Percentiles rank a stretch among this genome's conserved stretches.
phyloP scores from a whole-genome alignment of 2,797 vertebrate genomes.

The Poecile montanus region DNA sequence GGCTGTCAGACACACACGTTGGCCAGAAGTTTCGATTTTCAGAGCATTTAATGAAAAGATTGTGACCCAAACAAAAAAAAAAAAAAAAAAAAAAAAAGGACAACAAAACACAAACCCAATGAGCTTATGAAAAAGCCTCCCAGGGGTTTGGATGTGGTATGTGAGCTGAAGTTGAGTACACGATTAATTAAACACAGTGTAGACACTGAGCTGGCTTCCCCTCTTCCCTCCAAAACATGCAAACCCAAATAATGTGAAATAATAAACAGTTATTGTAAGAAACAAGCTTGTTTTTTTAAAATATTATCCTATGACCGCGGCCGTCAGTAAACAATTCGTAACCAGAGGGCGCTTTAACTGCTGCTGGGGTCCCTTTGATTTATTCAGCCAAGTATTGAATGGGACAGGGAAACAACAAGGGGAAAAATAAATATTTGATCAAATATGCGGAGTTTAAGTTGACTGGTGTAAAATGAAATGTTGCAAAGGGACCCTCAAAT shows the following conservation, averaged over 20 bases:
- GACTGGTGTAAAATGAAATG: conserved; percentile 40
- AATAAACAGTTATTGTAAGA: conserved; percentile 66
- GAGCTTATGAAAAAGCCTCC: conserved; percentile 48
- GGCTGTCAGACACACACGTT: background rate
- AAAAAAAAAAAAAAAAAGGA: background rate
- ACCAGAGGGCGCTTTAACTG: conserved; percentile 31
- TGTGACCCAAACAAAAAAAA: background rate
- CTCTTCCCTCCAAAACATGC: conserved; percentile 42
- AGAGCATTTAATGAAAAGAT: conserved; percentile 45
- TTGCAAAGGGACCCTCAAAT: conserved; percentile 34
- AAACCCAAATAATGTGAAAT: conserved; percentile 53
- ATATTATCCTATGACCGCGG: conserved; percentile 38
- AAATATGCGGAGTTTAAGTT: conserved; percentile 44
- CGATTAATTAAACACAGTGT: conserved; percentile 65
- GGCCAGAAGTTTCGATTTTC: conserved; percentile 28
- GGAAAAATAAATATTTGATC: conserved; percentile 67
- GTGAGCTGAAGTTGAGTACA: conserved; percentile 46
- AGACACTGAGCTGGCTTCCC: conserved; percentile 33
- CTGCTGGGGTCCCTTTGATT: conserved; percentile 35
- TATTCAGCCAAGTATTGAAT: conserved; percentile 42
- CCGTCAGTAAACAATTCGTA: conserved; percentile 53
- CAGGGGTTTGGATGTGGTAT: conserved; percentile 52
- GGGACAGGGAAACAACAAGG: conserved; percentile 39
- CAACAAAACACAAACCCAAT: conserved; percentile 45
- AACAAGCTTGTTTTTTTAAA: conserved; percentile 41